Evolutionary conservation across 1,140 invertebrate species (phyloP).

Genomic region (Platyscapa corneri): DNA sequence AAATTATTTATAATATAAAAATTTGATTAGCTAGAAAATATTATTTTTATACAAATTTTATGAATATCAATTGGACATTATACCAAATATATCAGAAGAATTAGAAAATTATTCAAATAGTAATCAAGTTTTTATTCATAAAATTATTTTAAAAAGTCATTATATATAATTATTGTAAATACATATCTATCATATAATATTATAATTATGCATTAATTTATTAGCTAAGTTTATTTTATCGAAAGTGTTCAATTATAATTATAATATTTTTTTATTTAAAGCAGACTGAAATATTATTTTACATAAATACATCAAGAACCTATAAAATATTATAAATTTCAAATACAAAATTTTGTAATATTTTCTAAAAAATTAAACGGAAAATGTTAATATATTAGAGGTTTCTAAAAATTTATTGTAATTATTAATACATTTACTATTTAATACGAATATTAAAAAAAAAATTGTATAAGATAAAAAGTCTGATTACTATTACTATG

Average conservation of each 20-base stretch:
- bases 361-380: constrained; percentile 10
- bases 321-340: too few relatives aligned
- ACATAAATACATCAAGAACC: too few relatives aligned
- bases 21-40: constrained; percentile 21
- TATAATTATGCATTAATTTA: too few relatives aligned
- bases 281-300: constrained; percentile 45
- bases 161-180: too few relatives aligned
- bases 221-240: too few relatives aligned
- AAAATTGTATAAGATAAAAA: constrained; percentile 23
- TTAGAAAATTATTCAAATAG: too few relatives aligned
- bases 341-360: constrained; percentile 39
- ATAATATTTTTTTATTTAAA: background rate
- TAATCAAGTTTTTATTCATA: constrained; percentile 2
- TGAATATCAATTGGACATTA: background rate
- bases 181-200: too few relatives aligned
- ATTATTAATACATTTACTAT: constrained; percentile 8
- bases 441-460: background rate
- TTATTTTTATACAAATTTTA: constrained; percentile 29
- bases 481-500: constrained; percentile 26
- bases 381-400: constrained; percentile 16
- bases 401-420: constrained; percentile 27
- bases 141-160: too few relatives aligned
- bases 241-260: background rate
- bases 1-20: constrained; percentile 43
- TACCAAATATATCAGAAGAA: constrained; percentile 3